These are phyloP conservation scores for Kryphioiulus occultus DNA, from an alignment of 2,888 invertebrate species.

Conservation along the genomic window DNA sequence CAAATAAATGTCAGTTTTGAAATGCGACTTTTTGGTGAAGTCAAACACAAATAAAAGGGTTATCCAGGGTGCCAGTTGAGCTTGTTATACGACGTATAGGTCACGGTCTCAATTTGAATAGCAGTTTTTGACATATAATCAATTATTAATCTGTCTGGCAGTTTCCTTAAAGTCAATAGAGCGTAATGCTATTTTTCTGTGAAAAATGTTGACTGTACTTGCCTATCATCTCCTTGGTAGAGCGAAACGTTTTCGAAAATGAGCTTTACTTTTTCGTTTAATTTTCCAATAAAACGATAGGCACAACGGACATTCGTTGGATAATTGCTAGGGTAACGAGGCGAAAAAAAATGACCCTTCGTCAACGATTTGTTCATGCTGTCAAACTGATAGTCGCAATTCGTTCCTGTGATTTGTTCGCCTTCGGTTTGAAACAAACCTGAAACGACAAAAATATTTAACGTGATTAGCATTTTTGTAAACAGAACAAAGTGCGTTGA, in stretches of 20 bases:
- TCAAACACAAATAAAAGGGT: background rate
- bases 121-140: background rate
- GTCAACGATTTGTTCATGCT: conserved; percentile 74
- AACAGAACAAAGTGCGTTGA: no score
- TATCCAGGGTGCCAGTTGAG: background rate
- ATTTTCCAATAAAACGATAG: conserved; percentile 82
- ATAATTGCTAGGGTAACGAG: conserved; percentile 94
- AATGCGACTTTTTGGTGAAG: background rate
- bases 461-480: background rate
- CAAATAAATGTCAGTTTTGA: background rate
- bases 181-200: background rate
- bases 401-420: conserved; percentile 76
- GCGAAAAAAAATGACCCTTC: conserved; percentile 86
- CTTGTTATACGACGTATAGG: background rate
- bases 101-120: conserved; percentile 8
- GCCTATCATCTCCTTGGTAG: conserved; percentile 81
- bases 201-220: conserved; percentile 55
- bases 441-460: conserved; percentile 64
- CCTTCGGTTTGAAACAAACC: conserved; percentile 84
- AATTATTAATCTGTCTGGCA: background rate
- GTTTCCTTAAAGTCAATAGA: background rate
- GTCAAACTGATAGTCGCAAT: conserved; percentile 86
- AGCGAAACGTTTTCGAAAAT: conserved; percentile 81
- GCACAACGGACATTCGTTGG: conserved; percentile 90
- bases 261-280: conserved; percentile 75